A percentile compares a stretch with the other conserved stretches of the same genome.
Evolutionary conservation across 2,888 invertebrate genomes (phyloP).

Genomic region (Ephialtes manifestator): DNA sequence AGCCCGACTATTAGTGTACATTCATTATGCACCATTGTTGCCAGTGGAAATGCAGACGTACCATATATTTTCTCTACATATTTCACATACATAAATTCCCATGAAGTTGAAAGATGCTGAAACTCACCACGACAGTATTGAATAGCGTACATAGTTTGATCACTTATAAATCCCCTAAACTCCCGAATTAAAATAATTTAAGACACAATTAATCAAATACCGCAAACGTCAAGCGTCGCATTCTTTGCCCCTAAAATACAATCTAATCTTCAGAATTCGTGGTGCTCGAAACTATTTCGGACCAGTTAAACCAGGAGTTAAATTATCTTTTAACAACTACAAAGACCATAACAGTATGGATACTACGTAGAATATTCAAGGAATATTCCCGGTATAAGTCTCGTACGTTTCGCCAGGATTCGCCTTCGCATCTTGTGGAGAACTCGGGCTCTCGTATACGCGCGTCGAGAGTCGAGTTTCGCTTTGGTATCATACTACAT

Average conservation of each 20-base stretch:
- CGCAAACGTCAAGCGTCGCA: not conserved
- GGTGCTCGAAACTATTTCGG: not conserved
- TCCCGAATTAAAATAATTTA: not conserved
- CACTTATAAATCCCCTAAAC: not conserved
- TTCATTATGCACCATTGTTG: too few relatives aligned
- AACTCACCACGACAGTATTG: too few relatives aligned
- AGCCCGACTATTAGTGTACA: too few relatives aligned
- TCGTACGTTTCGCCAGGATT: not conserved
- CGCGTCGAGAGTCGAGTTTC: constrained; percentile 28
- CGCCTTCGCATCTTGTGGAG: not conserved
- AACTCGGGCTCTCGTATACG: not conserved
- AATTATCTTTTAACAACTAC: not conserved
- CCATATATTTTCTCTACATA: too few relatives aligned
- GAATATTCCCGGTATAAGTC: not conserved
- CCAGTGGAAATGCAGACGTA: too few relatives aligned
- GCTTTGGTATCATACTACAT: constrained; percentile 26
- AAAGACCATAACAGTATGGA: not conserved
- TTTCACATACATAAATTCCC: too few relatives aligned
- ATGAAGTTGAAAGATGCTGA: too few relatives aligned
- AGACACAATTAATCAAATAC: not conserved
- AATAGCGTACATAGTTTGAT: not conserved
- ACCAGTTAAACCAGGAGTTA: not conserved
- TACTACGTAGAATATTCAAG: constrained; percentile 11
- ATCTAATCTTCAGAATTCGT: not conserved
- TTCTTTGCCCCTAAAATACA: not conserved